phyloP scores from a whole-genome alignment of 2,888 invertebrate genomes.

The Chalcis sispes region DNA sequence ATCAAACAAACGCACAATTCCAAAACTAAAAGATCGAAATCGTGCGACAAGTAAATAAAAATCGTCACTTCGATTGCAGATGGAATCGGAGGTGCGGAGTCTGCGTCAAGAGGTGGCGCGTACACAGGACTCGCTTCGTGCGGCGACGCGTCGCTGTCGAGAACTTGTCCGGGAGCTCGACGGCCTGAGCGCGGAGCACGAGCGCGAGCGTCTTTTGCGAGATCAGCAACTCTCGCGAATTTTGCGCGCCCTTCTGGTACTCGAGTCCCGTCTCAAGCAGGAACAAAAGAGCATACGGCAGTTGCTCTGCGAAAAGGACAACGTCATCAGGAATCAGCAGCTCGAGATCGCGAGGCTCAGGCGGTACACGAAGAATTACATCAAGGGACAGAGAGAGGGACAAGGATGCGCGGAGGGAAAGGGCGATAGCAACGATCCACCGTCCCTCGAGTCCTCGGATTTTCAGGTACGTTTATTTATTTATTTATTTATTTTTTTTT shows the following conservation, averaged over 20 bases:
- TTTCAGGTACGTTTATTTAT: conserved; percentile 51
- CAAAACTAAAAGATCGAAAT: too few relatives aligned
- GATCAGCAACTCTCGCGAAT: conserved; percentile 85
- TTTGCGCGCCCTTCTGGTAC: conserved; percentile 82
- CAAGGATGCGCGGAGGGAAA: conserved; percentile 63
- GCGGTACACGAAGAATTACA: conserved; percentile 77
- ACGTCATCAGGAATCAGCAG: conserved; percentile 83
- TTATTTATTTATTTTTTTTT: neutral
- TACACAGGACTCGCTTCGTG: conserved; percentile 82
- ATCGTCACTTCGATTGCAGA: conserved; percentile 77
- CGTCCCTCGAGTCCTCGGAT: conserved; percentile 54
- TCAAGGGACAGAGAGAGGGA: conserved; percentile 79
- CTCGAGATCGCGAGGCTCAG: conserved; percentile 83
- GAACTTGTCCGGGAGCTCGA: conserved; percentile 79
- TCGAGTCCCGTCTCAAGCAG: conserved; percentile 84
- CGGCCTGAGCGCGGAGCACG: conserved; percentile 67
- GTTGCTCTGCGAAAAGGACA: conserved; percentile 84
- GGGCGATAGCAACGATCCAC: neutral
- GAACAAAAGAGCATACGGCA: conserved; percentile 85
- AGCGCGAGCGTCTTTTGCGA: conserved; percentile 80
- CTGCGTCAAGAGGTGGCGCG: conserved; percentile 80
- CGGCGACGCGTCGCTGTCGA: conserved; percentile 81
- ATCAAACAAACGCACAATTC: too few relatives aligned
- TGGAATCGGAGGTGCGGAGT: conserved; percentile 79
- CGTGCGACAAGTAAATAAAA: neutral